Base-by-base conservation (phyloP, 2,113 vertebrate species). In the Sceloporus tristichus region DNA sequence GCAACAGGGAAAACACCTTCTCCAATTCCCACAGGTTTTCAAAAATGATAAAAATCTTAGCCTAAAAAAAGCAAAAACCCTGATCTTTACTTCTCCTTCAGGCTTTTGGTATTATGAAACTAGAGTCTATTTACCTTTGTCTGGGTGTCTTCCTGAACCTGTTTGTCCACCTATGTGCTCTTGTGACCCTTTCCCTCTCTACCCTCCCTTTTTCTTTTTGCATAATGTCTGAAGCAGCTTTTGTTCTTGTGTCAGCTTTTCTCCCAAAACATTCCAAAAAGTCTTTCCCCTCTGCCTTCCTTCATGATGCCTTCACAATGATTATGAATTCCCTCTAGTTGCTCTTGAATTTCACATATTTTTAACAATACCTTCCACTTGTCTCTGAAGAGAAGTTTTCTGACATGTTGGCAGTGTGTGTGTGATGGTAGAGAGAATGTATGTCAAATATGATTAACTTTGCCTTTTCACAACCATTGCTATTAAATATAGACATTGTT, bases 11-110 rank as follows among this genome's bases (percentile, higher is more conserved):
- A 84, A 94, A 81, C n/a, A 89, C 4, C 19, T 70, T 42, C n/a
- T 48, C 86, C 40, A 77, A 19, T 13, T 88, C 87, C 68, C 76
- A 27, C 25, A 84, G 76, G 8, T 29, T 3, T 83, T 84, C 10
- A 7, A 85, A 79, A 76, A 23, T 88, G 75, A 85, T 79, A 83
- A 2, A 70, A 71, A 6, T 27, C 78, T 89, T 94, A 53, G 76
- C 70, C 4, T 34, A 80, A 90, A 86, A 42, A 8, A 81, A 81
- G 25, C 29, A 68, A 29, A 83, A 53, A 76, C 14, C 8, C 40
- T n/a, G 83, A 54, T 54, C 82, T 85, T 90, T 65, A 80, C 34
- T n/a, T 70, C 65, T 84, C 19, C 40, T 87, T 56, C 85, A 68
- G n/a, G 27, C 76, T 84, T 84, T 65, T 18, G 0, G 18, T 84